These are phyloP conservation scores for Catharus bicknelli DNA, from an alignment of 2,113 vertebrate species.

Conservation along the genomic window DNA sequence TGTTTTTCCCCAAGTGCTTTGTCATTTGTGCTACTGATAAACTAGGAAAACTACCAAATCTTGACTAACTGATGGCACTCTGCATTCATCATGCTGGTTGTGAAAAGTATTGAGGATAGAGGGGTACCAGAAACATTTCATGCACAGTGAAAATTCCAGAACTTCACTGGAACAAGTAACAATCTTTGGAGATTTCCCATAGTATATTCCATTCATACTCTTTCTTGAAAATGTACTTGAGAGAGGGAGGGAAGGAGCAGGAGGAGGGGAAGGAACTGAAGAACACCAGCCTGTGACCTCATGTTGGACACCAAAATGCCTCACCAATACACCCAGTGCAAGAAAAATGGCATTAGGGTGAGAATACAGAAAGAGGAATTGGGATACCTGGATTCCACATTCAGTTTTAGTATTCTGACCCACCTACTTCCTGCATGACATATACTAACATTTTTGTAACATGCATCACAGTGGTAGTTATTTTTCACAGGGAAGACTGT, in stretches of 20 bases:
- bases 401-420: not conserved
- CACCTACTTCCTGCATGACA: not conserved
- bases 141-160: not conserved
- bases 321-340: not conserved
- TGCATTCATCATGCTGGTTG: not conserved
- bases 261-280: not conserved
- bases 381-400: not conserved
- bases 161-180: not conserved
- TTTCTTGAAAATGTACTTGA: not conserved
- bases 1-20: not conserved
- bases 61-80: not conserved
- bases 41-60: not conserved
- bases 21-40: not conserved
- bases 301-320: not conserved
- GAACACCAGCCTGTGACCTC: not conserved
- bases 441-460: not conserved
- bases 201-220: not conserved
- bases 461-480: not conserved
- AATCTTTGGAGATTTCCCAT: not conserved
- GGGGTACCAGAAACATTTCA: not conserved
- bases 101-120: not conserved
- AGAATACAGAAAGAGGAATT: not conserved
- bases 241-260: not conserved
- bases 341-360: not conserved
- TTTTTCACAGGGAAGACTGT: not conserved